Conservation (phyloP, 2,797 vertebrate genomes). For the Clarias fuscus region DNA sequence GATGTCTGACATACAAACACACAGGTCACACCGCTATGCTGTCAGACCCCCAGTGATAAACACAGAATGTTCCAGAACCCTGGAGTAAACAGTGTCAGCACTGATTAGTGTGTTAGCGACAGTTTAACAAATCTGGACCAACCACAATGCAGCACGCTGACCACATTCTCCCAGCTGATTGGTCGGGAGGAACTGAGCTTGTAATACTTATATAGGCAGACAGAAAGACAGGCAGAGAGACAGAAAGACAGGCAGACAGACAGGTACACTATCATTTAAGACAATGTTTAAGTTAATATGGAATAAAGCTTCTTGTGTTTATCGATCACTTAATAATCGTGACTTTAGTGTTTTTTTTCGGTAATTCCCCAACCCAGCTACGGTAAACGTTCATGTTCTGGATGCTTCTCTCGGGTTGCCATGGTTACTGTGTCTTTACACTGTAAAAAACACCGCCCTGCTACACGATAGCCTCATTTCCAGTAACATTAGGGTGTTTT, state of each 20-base stretch:
- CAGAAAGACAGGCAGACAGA: neutral
- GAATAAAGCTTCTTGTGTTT: neutral
- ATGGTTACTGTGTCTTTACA: neutral
- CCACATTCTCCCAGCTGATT: slow-evolving; percentile 11
- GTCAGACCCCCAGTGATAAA: slow-evolving; percentile 33
- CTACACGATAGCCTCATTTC: neutral
- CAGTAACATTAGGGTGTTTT: neutral
- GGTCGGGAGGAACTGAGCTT: neutral
- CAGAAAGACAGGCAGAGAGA: slow-evolving; percentile 11
- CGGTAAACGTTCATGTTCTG: neutral
- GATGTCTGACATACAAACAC: slow-evolving; percentile 37
- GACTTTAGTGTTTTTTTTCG: neutral
- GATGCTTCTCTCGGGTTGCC: neutral
- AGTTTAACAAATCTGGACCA: slow-evolving; percentile 35
- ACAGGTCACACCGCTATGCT: neutral
- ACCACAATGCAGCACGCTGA: slow-evolving; percentile 31
- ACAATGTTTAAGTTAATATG: neutral
- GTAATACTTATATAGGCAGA: neutral
- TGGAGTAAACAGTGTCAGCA: slow-evolving; percentile 37
- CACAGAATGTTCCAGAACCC: slow-evolving; percentile 33
- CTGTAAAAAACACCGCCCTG: neutral
- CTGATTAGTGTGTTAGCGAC: slow-evolving; percentile 35
- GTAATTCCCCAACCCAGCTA: neutral
- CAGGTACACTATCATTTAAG: neutral
- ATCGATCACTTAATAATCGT: neutral